A percentile compares a stretch with the other conserved stretches of the same genome.
Conservation (phyloP, 2,797 vertebrate species). For the Tenualosa thibaudeaui region DNA sequence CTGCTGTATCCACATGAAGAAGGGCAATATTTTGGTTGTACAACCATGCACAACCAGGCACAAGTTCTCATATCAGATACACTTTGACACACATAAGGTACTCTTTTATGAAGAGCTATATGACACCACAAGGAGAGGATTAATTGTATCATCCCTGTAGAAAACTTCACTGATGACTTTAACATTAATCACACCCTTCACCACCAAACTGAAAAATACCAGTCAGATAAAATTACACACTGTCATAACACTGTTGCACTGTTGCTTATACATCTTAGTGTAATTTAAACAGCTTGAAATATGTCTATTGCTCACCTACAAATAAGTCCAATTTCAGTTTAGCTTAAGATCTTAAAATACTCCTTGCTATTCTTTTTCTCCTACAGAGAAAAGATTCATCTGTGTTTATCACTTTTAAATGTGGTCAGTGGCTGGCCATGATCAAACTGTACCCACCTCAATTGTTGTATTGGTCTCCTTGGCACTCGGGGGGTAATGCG, state of each 20-base stretch:
- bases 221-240: neutral
- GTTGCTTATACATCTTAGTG: too few species aligned
- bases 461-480: neutral
- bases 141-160: neutral
- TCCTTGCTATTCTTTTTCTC: too few species aligned
- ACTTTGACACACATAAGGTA: neutral
- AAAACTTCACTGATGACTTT: neutral
- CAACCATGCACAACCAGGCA: neutral
- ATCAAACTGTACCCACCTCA: neutral
- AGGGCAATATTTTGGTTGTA: too few species aligned
- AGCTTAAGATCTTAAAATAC: too few species aligned
- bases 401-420: neutral
- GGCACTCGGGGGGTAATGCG: neutral
- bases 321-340: too few species aligned
- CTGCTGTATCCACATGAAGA: neutral
- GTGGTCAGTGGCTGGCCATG: neutral
- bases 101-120: neutral
- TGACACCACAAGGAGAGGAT: neutral
- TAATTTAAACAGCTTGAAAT: too few species aligned
- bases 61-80: neutral
- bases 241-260: neutral
- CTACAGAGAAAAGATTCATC: too few species aligned
- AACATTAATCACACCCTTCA: neutral
- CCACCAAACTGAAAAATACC: neutral
- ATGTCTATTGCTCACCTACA: too few species aligned